Evolutionary conservation across 2,113 vertebrate species (phyloP), one percentile per base, ranked within the genome.

Genomic region (Plecotus auritus): DNA sequence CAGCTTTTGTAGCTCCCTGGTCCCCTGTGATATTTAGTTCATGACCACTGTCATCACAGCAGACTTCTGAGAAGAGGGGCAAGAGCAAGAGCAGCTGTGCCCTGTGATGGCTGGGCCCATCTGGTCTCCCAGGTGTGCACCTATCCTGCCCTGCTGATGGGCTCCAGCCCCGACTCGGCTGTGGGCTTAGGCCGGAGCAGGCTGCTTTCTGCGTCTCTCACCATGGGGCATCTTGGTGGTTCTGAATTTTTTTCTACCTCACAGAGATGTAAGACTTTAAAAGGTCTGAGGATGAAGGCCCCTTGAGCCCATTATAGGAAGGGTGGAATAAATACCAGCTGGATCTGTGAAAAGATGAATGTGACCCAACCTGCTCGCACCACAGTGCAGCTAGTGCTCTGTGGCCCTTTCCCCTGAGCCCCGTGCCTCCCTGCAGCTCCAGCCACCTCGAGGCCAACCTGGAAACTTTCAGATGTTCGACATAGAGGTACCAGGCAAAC

Each of bases 401-500:
- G 28, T 18, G 0, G 76, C 42, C 84, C 59, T 81, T 49, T 67
- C 85, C 93, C 42, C 42, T 51, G 74, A 11, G 47, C 56, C 61
- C 61, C 0, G 0, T 35, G 32, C 67, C 37, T 61, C 91, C 22
- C 54, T 4, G 42, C 18, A 54, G 4, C 7, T 40, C 78, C 37
- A 16, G 67, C 0, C 61, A 0, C 35, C 37, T 88, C 54, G 88
- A 92, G 91, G 70, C 86, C 96, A 89, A n/a, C 94, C 84, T 26
- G 80, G 85, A 72, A 56, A 72, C 93, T 93, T 22, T 18, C 40
- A 97, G 85, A 85, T 40, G 0, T 94, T 93, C 28, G 42, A 91
- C 26, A 18, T 74, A 92, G 92, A 98, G 98, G 97, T 98, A 96
- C 98, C 97, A 98, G 97, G 93, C 84, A 88, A 89, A 93, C 80